Percentiles rank a stretch among this genome's conserved stretches.
Conservation (phyloP, 1,140 invertebrate genomes). For the Drosophila dunni region DNA sequence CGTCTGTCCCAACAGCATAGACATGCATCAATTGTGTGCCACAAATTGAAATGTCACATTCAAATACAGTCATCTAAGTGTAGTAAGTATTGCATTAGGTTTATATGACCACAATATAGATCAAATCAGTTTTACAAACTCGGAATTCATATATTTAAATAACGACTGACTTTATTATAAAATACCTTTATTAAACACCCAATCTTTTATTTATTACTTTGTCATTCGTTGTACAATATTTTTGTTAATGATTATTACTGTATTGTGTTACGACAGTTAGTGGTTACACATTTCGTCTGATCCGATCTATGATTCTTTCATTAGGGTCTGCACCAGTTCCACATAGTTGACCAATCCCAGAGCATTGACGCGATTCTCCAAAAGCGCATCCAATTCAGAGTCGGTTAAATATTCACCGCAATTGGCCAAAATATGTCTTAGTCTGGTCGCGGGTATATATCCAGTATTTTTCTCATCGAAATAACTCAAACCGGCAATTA, state of each 20-base stretch:
- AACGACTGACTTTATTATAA: background rate
- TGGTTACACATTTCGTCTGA: background rate
- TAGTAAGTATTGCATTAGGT: background rate
- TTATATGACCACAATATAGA: background rate
- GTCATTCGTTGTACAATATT: conserved; percentile 7
- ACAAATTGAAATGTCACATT: conserved; percentile 6
- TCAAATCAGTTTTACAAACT: no score
- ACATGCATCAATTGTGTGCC: background rate
- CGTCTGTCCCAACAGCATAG: background rate
- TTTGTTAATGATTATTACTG: conserved; percentile 44
- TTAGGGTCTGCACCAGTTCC: conserved; percentile 79
- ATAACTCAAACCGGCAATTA: conserved; percentile 86
- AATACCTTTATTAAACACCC: background rate
- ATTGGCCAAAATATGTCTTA: conserved; percentile 96
- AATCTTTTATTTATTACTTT: background rate
- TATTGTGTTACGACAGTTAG: conserved; percentile 32
- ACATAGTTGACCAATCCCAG: conserved; percentile 95
- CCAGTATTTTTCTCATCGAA: conserved; percentile 98
- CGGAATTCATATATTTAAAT: no score
- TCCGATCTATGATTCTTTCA: conserved; percentile 13
- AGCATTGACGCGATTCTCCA: conserved; percentile 94
- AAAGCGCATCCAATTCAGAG: conserved; percentile 97
- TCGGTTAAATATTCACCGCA: conserved; percentile 94
- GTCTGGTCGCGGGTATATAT: conserved; percentile 94
- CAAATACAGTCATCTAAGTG: background rate